Base-by-base conservation (phyloP, 2,113 vertebrate genomes). In the Pachyramphus minor region DNA sequence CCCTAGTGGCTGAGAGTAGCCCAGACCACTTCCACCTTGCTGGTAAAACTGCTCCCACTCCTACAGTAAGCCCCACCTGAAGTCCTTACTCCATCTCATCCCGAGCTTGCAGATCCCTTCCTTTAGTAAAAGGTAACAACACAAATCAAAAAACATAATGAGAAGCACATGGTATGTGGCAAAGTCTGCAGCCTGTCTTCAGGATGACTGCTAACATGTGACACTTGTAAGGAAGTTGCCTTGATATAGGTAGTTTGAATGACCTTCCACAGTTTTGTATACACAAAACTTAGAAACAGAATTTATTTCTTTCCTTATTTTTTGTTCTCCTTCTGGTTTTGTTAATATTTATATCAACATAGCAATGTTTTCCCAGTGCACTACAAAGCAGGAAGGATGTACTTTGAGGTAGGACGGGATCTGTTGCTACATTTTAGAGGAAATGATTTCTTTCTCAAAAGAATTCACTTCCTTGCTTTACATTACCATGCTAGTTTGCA, bases 401-500 rank as follows among this genome's bases (percentile, higher is more conserved):
- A 75, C 66, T 85, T 42, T 39, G 66, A 90, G 56, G 35, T 12
- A 72, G 52, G 39, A 71, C 25, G 81, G 81, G 28, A 91, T 66
- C 68, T 64, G 24, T 24, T 81, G 55, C n/a, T 74, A 9, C 31
- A 21, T 55, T 93, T 90, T 25, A 68, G 20, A 88, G 50, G 66
- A 93, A 90, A 85, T 55, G 6, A 71, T 78, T 86, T 87, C n/a
- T 77, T 76, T 93, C 60, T 78, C 39, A 81, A 63, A 93, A 91
- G 6, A 92, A 62, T 52, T 78, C 5, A 58, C 42, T 84, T 78
- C 69, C 41, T 58, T 71, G 19, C 27, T 88, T 81, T 74, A 87
- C 11, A 52, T 64, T 42, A 63, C 44, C 7, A 11, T 39, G 47
- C 9, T 33, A 83, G 23, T 45, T 82, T 80, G 76, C 30, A 55